Evolutionary conservation across 2,113 vertebrate species (phyloP).

Genomic region (Zapus hudsonius): DNA sequence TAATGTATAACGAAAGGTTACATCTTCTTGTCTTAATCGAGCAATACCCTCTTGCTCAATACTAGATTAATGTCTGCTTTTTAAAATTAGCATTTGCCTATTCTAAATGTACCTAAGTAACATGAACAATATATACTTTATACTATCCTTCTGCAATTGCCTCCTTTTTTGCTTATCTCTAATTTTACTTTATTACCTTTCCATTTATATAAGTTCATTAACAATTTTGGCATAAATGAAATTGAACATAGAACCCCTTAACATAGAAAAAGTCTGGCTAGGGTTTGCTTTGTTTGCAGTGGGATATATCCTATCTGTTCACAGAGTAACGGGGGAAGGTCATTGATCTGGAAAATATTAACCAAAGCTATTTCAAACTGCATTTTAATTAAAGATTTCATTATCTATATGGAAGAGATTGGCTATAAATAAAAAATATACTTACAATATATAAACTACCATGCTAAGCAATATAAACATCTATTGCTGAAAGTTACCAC

Average conservation of each 20-base stretch:
- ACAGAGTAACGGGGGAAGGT: not conserved
- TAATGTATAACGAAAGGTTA: not conserved
- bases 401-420: not conserved
- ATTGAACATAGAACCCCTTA: not conserved
- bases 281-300: not conserved
- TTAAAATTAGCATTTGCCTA: not conserved
- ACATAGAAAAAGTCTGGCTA: not conserved
- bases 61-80: not conserved
- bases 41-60: not conserved
- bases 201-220: not conserved
- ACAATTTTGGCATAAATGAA: not conserved
- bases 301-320: not conserved
- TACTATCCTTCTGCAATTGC: not conserved
- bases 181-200: not conserved
- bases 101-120: not conserved
- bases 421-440: not conserved
- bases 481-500: not conserved
- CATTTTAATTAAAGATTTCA: not conserved
- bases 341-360: constrained; percentile 14
- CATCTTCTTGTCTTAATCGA: not conserved
- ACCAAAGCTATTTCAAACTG: not conserved
- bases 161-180: not conserved
- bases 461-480: not conserved
- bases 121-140: not conserved
- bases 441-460: not conserved